Evolutionary conservation across 2,888 invertebrate genomes (phyloP).

Genomic region (Diarsia mendica): DNA sequence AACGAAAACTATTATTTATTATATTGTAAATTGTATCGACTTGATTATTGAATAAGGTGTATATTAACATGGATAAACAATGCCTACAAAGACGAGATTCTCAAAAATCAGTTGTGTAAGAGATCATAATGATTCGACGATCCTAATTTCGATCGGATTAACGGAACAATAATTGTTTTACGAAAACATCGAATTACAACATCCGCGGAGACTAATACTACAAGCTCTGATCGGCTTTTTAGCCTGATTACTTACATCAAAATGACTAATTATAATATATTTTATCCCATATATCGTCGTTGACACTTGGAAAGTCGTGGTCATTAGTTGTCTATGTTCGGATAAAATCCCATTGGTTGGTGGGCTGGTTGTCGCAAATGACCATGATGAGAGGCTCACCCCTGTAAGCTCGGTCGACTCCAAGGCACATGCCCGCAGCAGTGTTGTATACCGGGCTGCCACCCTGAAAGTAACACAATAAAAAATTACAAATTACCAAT

Average conservation of each 20-base stretch:
- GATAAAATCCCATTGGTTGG: slow-evolving; percentile 88
- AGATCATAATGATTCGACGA: slow-evolving; percentile 22
- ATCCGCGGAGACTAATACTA: slow-evolving; percentile 45
- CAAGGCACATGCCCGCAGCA: slow-evolving; percentile 96
- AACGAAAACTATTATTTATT: slow-evolving; percentile 10
- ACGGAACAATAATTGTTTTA: slow-evolving; percentile 1
- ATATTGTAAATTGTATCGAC: slow-evolving; percentile 21
- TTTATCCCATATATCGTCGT: neutral
- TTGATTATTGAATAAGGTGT: neutral
- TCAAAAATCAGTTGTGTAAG: slow-evolving; percentile 14
- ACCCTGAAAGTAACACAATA: slow-evolving; percentile 85
- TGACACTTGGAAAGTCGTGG: neutral
- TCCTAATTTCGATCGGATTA: slow-evolving; percentile 8
- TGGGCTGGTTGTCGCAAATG: slow-evolving; percentile 83
- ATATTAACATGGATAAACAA: slow-evolving; percentile 1
- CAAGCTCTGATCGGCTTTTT: slow-evolving; percentile 47
- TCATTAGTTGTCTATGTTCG: slow-evolving; percentile 69
- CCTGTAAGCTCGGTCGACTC: slow-evolving; percentile 85
- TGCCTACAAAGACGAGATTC: slow-evolving; percentile 27
- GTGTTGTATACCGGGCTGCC: slow-evolving; percentile 95
- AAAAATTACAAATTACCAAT: neutral
- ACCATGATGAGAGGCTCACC: slow-evolving; percentile 83
- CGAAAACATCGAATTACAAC: slow-evolving; percentile 17
- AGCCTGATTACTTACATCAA: slow-evolving; percentile 44
- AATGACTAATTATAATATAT: slow-evolving; percentile 11